Conservation (phyloP, 2,888 invertebrate genomes). For the Andricus curvator region DNA sequence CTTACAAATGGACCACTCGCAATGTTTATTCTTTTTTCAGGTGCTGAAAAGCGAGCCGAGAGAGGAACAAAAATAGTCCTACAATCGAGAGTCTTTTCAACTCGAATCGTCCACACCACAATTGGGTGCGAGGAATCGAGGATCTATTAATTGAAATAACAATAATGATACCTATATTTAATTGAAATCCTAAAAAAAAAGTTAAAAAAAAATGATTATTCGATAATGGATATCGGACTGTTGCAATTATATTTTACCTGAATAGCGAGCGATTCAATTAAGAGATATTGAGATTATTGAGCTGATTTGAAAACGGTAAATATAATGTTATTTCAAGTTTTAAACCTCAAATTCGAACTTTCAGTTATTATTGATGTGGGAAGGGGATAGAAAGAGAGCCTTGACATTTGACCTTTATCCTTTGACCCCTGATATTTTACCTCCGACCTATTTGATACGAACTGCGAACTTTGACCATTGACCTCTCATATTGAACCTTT, state of each 20-base stretch:
- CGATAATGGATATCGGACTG: neutral
- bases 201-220: neutral
- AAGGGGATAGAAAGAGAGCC: no score
- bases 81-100: slow-evolving; percentile 16
- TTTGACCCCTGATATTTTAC: no score
- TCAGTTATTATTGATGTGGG: no score
- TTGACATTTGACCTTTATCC: no score
- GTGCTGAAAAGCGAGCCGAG: slow-evolving; percentile 4
- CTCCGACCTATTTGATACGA: no score
- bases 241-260: neutral
- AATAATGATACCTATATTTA: neutral
- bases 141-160: slow-evolving; percentile 1
- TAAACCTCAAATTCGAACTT: no score
- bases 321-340: neutral
- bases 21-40: slow-evolving; percentile 11
- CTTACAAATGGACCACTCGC: slow-evolving; percentile 1
- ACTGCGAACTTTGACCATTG: no score
- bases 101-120: neutral
- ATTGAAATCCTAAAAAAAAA: neutral
- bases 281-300: neutral
- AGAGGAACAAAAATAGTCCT: slow-evolving; percentile 4
- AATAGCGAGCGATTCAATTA: neutral
- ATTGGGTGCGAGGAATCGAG: neutral
- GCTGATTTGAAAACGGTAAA: no score
- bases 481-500: no score